Percentiles rank a stretch among this genome's conserved stretches.
phyloP scores from a whole-genome alignment of 2,797 vertebrate genomes.

The Hemibagrus guttatus region DNA sequence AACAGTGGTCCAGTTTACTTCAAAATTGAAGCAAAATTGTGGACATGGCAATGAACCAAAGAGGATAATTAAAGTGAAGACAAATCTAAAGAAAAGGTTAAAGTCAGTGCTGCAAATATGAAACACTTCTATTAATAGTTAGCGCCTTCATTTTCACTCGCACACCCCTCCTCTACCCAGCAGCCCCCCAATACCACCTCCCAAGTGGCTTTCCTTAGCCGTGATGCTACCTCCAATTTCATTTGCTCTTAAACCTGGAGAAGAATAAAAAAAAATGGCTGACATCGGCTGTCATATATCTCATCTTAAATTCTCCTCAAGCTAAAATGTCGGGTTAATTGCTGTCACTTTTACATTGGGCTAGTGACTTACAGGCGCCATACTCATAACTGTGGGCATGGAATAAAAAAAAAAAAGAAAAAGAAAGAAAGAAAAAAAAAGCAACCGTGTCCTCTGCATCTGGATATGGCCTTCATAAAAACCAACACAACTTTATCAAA shows the following conservation, averaged over 20 bases:
- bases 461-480: constrained; percentile 39
- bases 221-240: constrained; percentile 91
- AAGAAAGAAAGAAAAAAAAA: constrained; percentile 69
- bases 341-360: constrained; percentile 99
- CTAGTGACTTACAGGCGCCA: constrained; percentile 89
- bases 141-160: constrained; percentile 86
- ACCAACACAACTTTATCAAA: constrained; percentile 31
- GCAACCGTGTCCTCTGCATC: constrained; percentile 70
- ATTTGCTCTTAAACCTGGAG: constrained; percentile 91
- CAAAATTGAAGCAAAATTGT: background rate
- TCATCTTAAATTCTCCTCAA: constrained; percentile 98
- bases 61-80: constrained; percentile 29
- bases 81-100: constrained; percentile 21
- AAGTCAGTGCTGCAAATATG: constrained; percentile 19
- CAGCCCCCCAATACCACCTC: constrained; percentile 65
- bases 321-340: constrained; percentile 99
- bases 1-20: background rate
- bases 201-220: constrained; percentile 85
- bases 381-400: constrained; percentile 79
- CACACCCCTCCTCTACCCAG: constrained; percentile 39
- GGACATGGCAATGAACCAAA: background rate
- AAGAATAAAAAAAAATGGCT: constrained; percentile 72
- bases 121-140: constrained; percentile 80
- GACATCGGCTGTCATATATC: constrained; percentile 98
- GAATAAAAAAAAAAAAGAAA: background rate